Evolutionary conservation across 2,888 invertebrate genomes (phyloP).

Genomic region (Corbicula japonica): DNA sequence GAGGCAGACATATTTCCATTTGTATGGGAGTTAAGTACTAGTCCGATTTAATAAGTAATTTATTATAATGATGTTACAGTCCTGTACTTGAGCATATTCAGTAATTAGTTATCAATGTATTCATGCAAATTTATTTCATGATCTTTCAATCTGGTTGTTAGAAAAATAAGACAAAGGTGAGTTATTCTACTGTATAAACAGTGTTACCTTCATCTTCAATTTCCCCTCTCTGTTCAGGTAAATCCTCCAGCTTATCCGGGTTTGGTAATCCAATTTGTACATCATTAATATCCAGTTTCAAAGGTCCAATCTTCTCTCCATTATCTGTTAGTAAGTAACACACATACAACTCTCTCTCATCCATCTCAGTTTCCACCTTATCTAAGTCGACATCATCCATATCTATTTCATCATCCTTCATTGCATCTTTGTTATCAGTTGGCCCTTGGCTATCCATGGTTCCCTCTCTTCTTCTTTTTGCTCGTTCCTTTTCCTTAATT

Average conservation of each 20-base stretch:
- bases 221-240: constrained; percentile 28
- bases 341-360: constrained; percentile 77
- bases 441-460: constrained; percentile 68
- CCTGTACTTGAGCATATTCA: too few relatives aligned
- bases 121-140: too few relatives aligned
- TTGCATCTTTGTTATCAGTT: constrained; percentile 38
- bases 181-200: too few relatives aligned
- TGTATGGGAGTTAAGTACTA: too few relatives aligned
- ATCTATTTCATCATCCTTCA: constrained; percentile 54
- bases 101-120: too few relatives aligned
- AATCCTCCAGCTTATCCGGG: constrained; percentile 29
- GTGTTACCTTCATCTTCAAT: constrained; percentile 38
- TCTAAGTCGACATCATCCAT: constrained; percentile 65
- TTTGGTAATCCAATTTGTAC: constrained; percentile 72
- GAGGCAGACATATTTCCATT: too few relatives aligned
- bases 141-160: too few relatives aligned
- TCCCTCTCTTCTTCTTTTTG: constrained; percentile 25
- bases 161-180: too few relatives aligned
- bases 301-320: constrained; percentile 81
- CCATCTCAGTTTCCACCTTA: constrained; percentile 71
- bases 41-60: too few relatives aligned
- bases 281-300: constrained; percentile 81
- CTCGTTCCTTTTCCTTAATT: constrained; percentile 10
- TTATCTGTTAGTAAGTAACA: constrained; percentile 79
- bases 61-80: too few relatives aligned